A percentile compares a stretch with the other conserved stretches of the same genome.
These are phyloP conservation scores for Cerceris rybyensis DNA, from an alignment of 2,888 invertebrate species.

Conservation along the genomic window DNA sequence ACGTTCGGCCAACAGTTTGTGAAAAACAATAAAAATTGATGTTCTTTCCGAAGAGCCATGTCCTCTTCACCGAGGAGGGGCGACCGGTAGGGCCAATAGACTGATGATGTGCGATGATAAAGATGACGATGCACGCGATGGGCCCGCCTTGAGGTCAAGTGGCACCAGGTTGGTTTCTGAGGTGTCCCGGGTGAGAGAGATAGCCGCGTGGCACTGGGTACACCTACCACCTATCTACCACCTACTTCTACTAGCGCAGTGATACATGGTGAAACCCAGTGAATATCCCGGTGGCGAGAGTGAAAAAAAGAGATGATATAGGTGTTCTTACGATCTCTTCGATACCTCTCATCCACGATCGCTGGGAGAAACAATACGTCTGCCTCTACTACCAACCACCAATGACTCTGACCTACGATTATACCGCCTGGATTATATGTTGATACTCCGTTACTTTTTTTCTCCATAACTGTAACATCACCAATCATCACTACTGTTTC, in stretches of 20 bases:
- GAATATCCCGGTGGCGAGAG: conserved; percentile 67
- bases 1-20: conserved; percentile 67
- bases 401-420: conserved; percentile 62
- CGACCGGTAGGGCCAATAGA: conserved; percentile 80
- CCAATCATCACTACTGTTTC: conserved; percentile 13
- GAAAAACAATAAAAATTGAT: conserved; percentile 78
- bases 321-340: conserved; percentile 66
- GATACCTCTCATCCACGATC: conserved; percentile 62
- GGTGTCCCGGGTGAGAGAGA: conserved; percentile 75
- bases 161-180: conserved; percentile 77
- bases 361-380: conserved; percentile 61
- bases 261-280: conserved; percentile 71
- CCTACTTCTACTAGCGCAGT: conserved; percentile 70
- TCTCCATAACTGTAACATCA: conserved; percentile 25
- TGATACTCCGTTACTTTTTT: too few relatives aligned
- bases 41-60: conserved; percentile 82
- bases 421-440: conserved; percentile 48
- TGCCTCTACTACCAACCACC: conserved; percentile 53
- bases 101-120: conserved; percentile 78
- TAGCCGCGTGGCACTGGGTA: conserved; percentile 70
- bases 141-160: conserved; percentile 77
- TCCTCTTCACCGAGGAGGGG: conserved; percentile 82
- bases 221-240: conserved; percentile 71
- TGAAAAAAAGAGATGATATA: too few relatives aligned
- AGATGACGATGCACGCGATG: conserved; percentile 76